Evolutionary conservation across 2,113 vertebrate species (phyloP), one percentile per base, ranked within the genome.

Genomic region (Poeciliopsis prolifica): DNA sequence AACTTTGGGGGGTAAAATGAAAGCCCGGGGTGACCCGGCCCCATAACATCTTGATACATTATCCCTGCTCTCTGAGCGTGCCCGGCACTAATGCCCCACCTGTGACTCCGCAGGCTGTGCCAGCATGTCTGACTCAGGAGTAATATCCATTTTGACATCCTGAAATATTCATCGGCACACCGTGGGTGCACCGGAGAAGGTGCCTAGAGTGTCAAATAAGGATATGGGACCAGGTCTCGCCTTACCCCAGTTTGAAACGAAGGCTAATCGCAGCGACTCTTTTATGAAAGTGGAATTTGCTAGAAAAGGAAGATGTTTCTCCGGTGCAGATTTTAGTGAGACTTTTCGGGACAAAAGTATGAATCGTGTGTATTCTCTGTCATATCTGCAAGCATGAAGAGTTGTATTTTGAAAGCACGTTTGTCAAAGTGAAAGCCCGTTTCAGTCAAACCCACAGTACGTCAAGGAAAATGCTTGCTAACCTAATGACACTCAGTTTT

Each of bases 161-260:
- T 94, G 84, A 94, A 94, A 94, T 93, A 93, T 94, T 92, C 91
- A 94, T 91, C 82, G 86, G 85, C 82, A 84, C 84, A 85, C 84
- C 81, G 79, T 22, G 44, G 80, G 74, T 40, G 65, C 83, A 80
- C 81, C 71, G 54, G 90, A 83, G 87, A 86, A 83, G 79, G 79
- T 72, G 86, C 82, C 79, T 85, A 82, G 68, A 68, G 85, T 90
- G 85, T 91, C 87, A 84, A 85, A 86, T 77, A 66, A 83, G 75
- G 86, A 77, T 75, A 72, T 69, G 75, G 83, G 78, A 77, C 61
- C 83, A 1, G 65, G 61, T 67, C 77, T 79, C 44, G 17, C 86
- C 79, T 84, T 65, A 72, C 54, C 65, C 22, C 61, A 37, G 12
- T 29, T 29, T 67, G 72, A 83, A 78, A 86, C 40, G 65, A 35